phyloP scores from a whole-genome alignment of 2,113 vertebrate genomes.

The Proteles cristata region DNA sequence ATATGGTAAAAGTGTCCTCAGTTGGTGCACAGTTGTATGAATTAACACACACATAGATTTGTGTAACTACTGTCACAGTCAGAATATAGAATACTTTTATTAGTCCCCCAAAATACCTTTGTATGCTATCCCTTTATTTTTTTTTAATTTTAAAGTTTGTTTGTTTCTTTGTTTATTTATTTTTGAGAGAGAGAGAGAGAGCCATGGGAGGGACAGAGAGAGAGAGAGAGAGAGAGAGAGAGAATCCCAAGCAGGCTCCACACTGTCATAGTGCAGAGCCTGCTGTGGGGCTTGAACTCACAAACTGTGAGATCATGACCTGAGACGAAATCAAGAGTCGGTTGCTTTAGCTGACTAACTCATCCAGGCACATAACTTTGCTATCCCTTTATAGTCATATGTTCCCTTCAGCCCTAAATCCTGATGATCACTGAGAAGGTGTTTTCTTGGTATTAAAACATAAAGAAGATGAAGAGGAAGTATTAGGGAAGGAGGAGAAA shows the following conservation, averaged over 20 bases:
- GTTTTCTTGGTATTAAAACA: slow-evolving; percentile 35
- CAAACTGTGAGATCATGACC: no score
- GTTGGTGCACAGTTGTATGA: background rate
- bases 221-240: no score
- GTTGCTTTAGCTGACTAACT: no score
- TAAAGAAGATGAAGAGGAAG: background rate
- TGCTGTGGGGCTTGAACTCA: no score
- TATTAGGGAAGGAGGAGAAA: background rate
- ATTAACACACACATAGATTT: background rate
- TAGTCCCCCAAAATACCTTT: background rate
- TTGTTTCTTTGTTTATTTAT: no score
- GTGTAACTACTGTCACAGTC: background rate
- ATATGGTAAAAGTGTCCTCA: background rate
- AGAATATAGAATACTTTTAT: background rate
- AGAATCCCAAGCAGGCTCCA: no score
- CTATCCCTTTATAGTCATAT: background rate
- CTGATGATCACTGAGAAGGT: background rate
- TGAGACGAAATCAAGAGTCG: no score
- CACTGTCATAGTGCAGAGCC: no score
- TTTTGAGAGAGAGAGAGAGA: no score
- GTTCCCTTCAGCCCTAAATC: background rate
- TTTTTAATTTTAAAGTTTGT: no score
- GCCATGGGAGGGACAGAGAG: no score
- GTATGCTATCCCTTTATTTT: background rate
- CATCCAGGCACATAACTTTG: background rate